Evolutionary conservation across 2,113 vertebrate genomes (phyloP).

Genomic region (Rhinolophus ferrumequinum): DNA sequence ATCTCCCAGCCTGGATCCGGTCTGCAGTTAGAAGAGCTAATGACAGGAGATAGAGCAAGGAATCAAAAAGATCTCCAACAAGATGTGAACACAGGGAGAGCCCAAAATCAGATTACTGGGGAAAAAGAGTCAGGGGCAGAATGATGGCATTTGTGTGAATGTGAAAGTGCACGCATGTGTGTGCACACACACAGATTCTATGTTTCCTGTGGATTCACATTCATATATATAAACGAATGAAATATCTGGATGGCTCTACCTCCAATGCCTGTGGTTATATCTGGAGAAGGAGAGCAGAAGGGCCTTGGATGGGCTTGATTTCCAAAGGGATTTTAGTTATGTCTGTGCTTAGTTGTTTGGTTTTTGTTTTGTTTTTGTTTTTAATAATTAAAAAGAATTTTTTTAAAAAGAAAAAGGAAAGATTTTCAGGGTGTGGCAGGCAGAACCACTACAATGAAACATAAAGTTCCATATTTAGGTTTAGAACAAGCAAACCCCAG

Average conservation of each 20-base stretch:
- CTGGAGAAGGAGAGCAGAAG: not conserved
- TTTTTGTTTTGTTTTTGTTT: no score
- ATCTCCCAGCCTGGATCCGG: not conserved
- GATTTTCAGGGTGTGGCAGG: not conserved
- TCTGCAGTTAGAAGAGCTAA: not conserved
- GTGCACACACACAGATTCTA: not conserved
- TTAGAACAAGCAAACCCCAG: rapidly evolving
- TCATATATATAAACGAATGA: not conserved
- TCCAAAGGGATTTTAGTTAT: not conserved
- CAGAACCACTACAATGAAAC: not conserved
- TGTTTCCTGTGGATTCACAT: not conserved
- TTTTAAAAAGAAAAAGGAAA: not conserved
- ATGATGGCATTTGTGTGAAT: not conserved
- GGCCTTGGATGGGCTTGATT: not conserved
- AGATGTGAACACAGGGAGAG: not conserved
- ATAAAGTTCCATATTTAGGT: not conserved
- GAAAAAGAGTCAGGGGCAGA: not conserved
- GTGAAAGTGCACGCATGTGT: no score
- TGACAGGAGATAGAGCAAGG: not conserved
- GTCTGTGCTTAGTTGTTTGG: not conserved
- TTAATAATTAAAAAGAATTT: not conserved
- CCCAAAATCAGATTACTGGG: not conserved
- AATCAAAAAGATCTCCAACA: not conserved
- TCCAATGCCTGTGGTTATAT: not conserved
- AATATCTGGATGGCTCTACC: not conserved